A percentile compares a stretch with the other conserved stretches of the same genome.
Conservation (phyloP, 2,113 vertebrate species). For the Diadophis punctatus region DNA sequence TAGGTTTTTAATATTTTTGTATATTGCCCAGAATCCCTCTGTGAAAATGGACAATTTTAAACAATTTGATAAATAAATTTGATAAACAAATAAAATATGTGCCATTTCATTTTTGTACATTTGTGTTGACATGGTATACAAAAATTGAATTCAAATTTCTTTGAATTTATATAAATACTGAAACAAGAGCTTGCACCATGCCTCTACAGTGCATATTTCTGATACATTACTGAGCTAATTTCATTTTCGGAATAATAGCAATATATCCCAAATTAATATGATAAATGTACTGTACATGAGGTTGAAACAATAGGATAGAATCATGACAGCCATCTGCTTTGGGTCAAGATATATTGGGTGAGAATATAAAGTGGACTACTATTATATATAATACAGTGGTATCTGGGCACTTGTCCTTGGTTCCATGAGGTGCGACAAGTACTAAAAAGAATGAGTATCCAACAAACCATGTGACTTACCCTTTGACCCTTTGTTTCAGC, state of each 20-base stretch:
- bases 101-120: not conserved
- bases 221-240: not conserved
- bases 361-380: not conserved
- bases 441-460: too few relatives aligned
- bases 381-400: not conserved
- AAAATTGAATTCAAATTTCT: not conserved
- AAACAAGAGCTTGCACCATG: not conserved
- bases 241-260: not conserved
- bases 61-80: too few relatives aligned
- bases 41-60: too few relatives aligned
- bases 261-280: not conserved
- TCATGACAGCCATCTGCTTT: not conserved
- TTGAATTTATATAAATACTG: not conserved
- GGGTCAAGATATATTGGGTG: not conserved
- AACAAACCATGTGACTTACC: too few relatives aligned
- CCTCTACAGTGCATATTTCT: not conserved
- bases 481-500: not conserved
- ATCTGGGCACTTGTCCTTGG: too few relatives aligned
- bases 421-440: too few relatives aligned
- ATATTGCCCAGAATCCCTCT: too few relatives aligned
- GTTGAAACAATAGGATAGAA: not conserved
- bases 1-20: too few relatives aligned
- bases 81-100: not conserved
- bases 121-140: not conserved
- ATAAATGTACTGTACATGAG: not conserved